Evolutionary conservation across 2,113 vertebrate genomes (phyloP), one percentile per base, ranked within the genome.

Genomic region (Colistium nudipinnis): DNA sequence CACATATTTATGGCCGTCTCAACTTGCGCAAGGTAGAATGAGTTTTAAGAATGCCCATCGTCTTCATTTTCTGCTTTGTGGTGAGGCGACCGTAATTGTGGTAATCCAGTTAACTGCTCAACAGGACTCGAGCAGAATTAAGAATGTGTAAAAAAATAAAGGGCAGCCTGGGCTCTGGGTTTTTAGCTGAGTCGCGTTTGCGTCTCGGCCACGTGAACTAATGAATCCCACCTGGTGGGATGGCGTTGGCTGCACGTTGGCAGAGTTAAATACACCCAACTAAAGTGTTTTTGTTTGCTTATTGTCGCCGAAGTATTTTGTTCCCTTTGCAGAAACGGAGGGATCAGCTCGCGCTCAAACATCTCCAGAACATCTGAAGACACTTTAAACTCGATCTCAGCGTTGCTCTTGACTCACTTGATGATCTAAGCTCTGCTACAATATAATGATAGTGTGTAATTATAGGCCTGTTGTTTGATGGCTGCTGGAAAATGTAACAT

Each of bases 361-460:
- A 70, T 75, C 30, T 70, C 27, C 39, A 38, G 25, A 52, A 83
- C 81, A 87, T 87, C 76, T 86, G 78, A 89, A 77, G 63, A 73
- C 74, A 53, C 73, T 86, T 81, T 79, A 27, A 63, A 20, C 62
- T 51, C 80, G 71, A 83, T 83, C 30, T 76, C 20, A 74, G 62
- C 44, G 38, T 68, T 62, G 57, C 84, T 84, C 47, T 79, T 47
- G 75, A 77, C 75, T 86, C 70, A 74, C 62, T 68, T 67, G 75
- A 79, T 85, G 80, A 87, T 79, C 79, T 84, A 49, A 87, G 72
- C 49, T 63, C 48, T 59, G 83, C 75, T 83, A 68, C 73, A 78
- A 77, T 78, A 76, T 89, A 86, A 89, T 88, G 84, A 83, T 73
- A 76, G 82, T 49, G 73, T 78, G 66, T 87, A 77, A 90, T 89